Base-by-base conservation (phyloP, 1,140 invertebrate genomes). In the Brachionus calyciflorus region DNA sequence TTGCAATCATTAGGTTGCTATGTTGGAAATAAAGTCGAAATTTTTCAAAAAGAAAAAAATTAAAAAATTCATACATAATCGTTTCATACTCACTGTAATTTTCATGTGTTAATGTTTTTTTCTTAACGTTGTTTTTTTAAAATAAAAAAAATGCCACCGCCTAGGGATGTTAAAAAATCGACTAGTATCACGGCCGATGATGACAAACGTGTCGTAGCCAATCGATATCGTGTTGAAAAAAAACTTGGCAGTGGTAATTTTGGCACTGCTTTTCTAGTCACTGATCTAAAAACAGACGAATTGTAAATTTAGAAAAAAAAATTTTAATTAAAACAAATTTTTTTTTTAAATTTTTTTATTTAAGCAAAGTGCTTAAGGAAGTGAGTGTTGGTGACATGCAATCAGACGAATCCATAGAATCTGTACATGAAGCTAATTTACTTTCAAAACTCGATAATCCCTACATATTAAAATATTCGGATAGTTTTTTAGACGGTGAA, bases 161-260 rank as follows among this genome's bases (percentile, higher is more conserved):
- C 60, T 41, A 65, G 60, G 30, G 60, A 65, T 40, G 40, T 65
- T 41, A 65, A 65, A 65, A 65, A 65, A 40, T 65, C 60, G 21
- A 19, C 60, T 9, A 12, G 17, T 17, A 41, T 65, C 19, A 65
- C 17, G 9, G n/a, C n/a, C n/a, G 60, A 65, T 65, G 33, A 65
- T 7, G 37, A 65, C n/a, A 65, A 65, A 65, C 60, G 60, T 65
- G 60, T 65, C 5, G 17, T 65, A 17, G 37, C 33, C 33, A 65
- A 65, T 73, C 80, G 84, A 76, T 85, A 85, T 78, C 79, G 82
- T 70, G 78, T 84, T 46, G 80, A 82, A 30, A 82, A 80, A 77
- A 83, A 81, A 78, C 80, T 85, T 33, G 84, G 84, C 10, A 82
- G 81, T 78, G 84, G 84, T n/a, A 84, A 85, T 75, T 85, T 83